phyloP scores from a whole-genome alignment of 2,113 vertebrate species.

The Cisticola juncidis region DNA sequence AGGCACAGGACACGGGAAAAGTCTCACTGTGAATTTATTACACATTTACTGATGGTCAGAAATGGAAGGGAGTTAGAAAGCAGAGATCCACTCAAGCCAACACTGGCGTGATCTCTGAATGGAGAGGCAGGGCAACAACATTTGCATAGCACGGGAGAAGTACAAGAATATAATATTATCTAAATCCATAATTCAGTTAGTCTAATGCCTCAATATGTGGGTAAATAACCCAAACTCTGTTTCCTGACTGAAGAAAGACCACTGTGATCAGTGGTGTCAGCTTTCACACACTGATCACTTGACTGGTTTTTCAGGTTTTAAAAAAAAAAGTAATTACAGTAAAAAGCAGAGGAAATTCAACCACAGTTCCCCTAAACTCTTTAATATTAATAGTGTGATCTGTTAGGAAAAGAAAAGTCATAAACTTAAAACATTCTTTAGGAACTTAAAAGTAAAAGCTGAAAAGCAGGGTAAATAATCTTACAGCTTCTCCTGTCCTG shows the following conservation, averaged over 20 bases:
- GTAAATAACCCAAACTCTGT: not conserved
- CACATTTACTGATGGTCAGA: not conserved
- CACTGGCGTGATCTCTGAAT: not conserved
- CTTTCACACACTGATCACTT: not conserved
- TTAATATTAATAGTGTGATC: not conserved
- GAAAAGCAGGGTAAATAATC: not conserved
- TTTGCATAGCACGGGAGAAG: not conserved
- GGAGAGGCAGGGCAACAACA: not conserved
- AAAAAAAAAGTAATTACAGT: not conserved
- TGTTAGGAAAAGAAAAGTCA: not conserved
- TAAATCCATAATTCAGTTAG: not conserved
- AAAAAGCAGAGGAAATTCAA: constrained; percentile 12
- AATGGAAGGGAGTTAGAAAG: not conserved
- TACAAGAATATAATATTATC: not conserved
- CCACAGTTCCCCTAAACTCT: not conserved
- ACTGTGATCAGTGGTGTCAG: not conserved
- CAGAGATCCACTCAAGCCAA: not conserved
- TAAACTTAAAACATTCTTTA: not conserved
- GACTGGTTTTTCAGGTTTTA: constrained; percentile 40
- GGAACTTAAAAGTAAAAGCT: not conserved
- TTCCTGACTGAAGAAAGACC: not conserved
- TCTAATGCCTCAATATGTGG: not conserved
- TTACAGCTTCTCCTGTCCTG: not conserved
- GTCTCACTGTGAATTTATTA: not conserved
- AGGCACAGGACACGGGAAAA: not conserved